Evolutionary conservation across 2,113 vertebrate species (phyloP).

Genomic region (Dromaius novaehollandiae): DNA sequence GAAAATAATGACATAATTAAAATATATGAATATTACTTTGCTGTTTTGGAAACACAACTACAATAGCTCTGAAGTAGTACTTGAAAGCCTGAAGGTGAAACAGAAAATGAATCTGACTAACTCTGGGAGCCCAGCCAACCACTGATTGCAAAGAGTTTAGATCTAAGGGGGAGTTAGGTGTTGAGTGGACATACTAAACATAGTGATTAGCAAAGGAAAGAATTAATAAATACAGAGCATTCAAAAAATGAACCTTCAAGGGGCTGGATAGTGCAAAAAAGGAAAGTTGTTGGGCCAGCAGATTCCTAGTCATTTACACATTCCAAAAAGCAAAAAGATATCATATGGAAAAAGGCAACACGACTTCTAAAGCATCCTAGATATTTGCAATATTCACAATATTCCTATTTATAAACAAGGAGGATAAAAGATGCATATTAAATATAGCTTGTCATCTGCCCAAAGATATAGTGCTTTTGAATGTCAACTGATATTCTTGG

Average conservation of each 20-base stretch:
- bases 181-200: conserved; percentile 55
- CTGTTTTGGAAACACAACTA: neutral
- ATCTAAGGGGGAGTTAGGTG: conserved; percentile 40
- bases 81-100: conserved; percentile 40
- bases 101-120: conserved; percentile 39
- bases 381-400: conserved; percentile 18
- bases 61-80: conserved; percentile 3
- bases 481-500: conserved; percentile 7
- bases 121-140: conserved; percentile 54
- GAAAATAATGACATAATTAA: conserved; percentile 2
- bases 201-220: conserved; percentile 62
- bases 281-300: neutral
- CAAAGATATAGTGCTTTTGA: neutral
- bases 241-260: neutral
- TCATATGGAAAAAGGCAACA: neutral
- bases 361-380: conserved; percentile 11
- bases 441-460: neutral
- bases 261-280: neutral
- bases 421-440: conserved; percentile 22
- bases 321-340: neutral
- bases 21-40: conserved; percentile 11
- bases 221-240: conserved; percentile 56
- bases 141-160: conserved; percentile 43
- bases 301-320: neutral
- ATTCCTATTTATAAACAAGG: conserved; percentile 34